Evolutionary conservation across 2,113 vertebrate genomes (phyloP).

Genomic region (Periophthalmus modestus): DNA sequence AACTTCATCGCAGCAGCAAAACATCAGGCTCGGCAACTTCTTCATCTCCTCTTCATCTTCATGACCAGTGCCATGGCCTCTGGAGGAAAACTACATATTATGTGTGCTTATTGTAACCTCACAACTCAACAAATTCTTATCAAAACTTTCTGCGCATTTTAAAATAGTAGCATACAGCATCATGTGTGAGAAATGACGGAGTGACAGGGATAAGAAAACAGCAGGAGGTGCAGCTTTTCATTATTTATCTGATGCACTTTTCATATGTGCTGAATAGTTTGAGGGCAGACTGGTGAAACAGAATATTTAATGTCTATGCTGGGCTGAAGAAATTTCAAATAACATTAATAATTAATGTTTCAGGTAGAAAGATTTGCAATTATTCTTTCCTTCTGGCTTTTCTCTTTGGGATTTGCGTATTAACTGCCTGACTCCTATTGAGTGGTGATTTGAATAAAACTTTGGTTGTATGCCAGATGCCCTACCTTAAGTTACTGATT

Average conservation of each 20-base stretch:
- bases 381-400: not conserved
- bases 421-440: not conserved
- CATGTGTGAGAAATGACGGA: not conserved
- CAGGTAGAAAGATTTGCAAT: not conserved
- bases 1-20: not conserved
- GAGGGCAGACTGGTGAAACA: not conserved
- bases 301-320: not conserved
- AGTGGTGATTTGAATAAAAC: not conserved
- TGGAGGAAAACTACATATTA: not conserved
- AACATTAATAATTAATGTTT: not conserved
- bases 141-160: conserved; percentile 9
- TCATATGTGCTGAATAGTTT: not conserved
- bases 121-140: not conserved
- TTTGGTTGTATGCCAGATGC: not conserved
- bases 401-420: not conserved
- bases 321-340: not conserved
- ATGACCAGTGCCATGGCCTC: not conserved
- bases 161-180: not conserved
- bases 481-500: not conserved
- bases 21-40: not conserved
- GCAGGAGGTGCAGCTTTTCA: conserved; percentile 1
- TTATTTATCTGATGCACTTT: conserved; percentile 17
- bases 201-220: not conserved
- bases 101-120: not conserved
- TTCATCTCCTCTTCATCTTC: not conserved